phyloP scores from a whole-genome alignment of 1,140 invertebrate species.

The Zaprionus inermis region DNA sequence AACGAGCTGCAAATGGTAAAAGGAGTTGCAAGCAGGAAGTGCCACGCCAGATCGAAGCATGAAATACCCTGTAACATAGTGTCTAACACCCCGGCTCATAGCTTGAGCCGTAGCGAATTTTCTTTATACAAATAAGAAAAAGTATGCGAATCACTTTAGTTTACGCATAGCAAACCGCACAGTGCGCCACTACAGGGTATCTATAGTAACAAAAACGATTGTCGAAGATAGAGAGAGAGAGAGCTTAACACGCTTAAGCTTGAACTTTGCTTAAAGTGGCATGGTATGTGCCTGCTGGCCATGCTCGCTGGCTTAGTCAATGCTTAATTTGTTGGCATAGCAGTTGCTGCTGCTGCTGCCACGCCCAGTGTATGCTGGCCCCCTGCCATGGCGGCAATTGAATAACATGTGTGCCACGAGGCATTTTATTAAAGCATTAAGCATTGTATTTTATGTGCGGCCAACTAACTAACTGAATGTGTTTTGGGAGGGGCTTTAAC shows the following conservation, averaged over 20 bases:
- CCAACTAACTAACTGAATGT: neutral
- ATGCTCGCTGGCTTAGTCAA: conserved; percentile 47
- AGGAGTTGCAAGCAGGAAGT: conserved; percentile 33
- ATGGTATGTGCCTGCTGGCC: conserved; percentile 35
- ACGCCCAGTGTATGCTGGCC: neutral
- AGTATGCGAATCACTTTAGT: neutral
- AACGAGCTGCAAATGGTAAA: conserved; percentile 56
- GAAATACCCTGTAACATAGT: neutral
- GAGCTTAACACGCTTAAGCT: conserved; percentile 20
- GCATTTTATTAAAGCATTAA: conserved; percentile 77
- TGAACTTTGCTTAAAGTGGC: conserved; percentile 59
- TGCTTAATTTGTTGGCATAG: conserved; percentile 67
- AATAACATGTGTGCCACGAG: conserved; percentile 67
- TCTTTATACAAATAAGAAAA: too few species aligned
- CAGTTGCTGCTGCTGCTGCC: conserved; percentile 13
- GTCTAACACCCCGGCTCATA: too few species aligned
- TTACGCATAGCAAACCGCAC: neutral
- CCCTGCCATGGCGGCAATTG: conserved; percentile 50
- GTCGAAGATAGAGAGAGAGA: conserved; percentile 11
- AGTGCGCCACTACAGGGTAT: conserved; percentile 24
- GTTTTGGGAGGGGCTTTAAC: neutral
- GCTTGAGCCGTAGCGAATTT: too few species aligned
- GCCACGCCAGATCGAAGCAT: neutral
- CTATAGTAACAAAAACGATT: conserved; percentile 24
- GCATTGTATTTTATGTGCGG: conserved; percentile 63